Evolutionary conservation across 1,140 invertebrate genomes (phyloP).

Genomic region (Tigriopus japonicus): DNA sequence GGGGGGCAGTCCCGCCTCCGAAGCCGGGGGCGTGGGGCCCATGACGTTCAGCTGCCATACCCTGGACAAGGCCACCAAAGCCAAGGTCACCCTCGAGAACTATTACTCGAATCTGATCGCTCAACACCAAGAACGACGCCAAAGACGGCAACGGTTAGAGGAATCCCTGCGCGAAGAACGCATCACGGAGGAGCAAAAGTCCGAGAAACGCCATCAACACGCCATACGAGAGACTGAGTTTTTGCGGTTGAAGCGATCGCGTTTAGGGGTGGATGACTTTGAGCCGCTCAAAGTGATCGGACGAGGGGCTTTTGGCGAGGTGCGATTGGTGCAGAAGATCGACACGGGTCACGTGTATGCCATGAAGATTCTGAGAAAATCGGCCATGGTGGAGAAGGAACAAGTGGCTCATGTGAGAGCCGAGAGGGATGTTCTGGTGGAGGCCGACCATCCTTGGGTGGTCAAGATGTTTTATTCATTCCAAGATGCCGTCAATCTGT

Average conservation of each 20-base stretch:
- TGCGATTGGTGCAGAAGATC: constrained; percentile 95
- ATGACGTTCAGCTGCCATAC: constrained; percentile 84
- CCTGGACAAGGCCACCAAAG: constrained; percentile 94
- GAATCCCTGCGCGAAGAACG: constrained; percentile 19
- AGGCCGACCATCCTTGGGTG: constrained; percentile 99
- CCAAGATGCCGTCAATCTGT: constrained; percentile 91
- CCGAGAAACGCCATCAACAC: constrained; percentile 30
- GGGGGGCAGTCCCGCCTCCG: constrained; percentile 8
- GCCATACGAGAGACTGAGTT: constrained; percentile 43
- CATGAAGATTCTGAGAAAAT: constrained; percentile 98
- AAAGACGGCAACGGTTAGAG: constrained; percentile 36
- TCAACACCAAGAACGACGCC: constrained; percentile 90
- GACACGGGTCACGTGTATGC: constrained; percentile 99
- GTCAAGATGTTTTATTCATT: constrained; percentile 99
- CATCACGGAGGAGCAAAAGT: constrained; percentile 21
- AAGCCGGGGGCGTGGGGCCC: constrained; percentile 13
- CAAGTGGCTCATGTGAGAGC: constrained; percentile 97
- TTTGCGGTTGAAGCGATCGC: constrained; percentile 43
- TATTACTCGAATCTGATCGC: constrained; percentile 96
- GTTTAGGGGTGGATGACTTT: constrained; percentile 94
- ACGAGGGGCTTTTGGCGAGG: constrained; percentile 93
- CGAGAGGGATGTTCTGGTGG: constrained; percentile 91
- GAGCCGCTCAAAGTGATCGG: constrained; percentile 92
- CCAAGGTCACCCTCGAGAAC: constrained; percentile 96
- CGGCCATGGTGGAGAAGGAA: constrained; percentile 98